Conservation (phyloP, 1,140 invertebrate species). For the Drosophila eugracilis region DNA sequence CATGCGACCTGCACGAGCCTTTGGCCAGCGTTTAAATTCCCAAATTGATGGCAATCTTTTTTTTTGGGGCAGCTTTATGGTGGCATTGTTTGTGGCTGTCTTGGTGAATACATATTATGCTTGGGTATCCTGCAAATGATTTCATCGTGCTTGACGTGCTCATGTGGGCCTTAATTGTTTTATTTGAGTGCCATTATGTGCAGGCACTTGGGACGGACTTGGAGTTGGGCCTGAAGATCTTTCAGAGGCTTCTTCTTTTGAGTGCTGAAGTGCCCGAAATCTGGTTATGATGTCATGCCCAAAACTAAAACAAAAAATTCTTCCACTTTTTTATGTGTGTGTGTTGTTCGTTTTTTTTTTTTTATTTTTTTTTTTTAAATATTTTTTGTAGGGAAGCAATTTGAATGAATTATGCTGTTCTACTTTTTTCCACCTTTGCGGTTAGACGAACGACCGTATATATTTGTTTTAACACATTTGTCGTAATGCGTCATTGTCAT, state of each 20-base stretch:
- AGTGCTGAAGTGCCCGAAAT: conserved; percentile 61
- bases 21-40: conserved; percentile 44
- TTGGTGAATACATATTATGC: conserved; percentile 1
- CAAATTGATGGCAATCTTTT: conserved; percentile 76
- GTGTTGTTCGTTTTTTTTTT: conserved; percentile 24
- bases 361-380: too few species aligned
- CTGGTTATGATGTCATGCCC: conserved; percentile 78
- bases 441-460: conserved; percentile 57
- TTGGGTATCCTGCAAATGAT: conserved; percentile 75
- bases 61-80: conserved; percentile 60
- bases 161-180: conserved; percentile 81
- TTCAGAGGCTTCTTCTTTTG: conserved; percentile 23
- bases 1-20: conserved; percentile 82
- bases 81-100: conserved; percentile 30
- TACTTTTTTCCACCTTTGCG: conserved; percentile 66
- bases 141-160: conserved; percentile 77
- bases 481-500: conserved; percentile 74
- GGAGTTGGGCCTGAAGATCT: conserved; percentile 30
- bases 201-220: conserved; percentile 60
- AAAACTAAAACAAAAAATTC: conserved; percentile 49
- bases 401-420: conserved; percentile 70
- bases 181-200: conserved; percentile 82
- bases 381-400: conserved; percentile 36
- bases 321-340: conserved; percentile 58
- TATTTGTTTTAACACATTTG: conserved; percentile 79